Percentiles rank a stretch among this genome's conserved stretches.
Evolutionary conservation across 1,140 invertebrate genomes (phyloP).

Genomic region (Muscidifurax raptorellus): DNA sequence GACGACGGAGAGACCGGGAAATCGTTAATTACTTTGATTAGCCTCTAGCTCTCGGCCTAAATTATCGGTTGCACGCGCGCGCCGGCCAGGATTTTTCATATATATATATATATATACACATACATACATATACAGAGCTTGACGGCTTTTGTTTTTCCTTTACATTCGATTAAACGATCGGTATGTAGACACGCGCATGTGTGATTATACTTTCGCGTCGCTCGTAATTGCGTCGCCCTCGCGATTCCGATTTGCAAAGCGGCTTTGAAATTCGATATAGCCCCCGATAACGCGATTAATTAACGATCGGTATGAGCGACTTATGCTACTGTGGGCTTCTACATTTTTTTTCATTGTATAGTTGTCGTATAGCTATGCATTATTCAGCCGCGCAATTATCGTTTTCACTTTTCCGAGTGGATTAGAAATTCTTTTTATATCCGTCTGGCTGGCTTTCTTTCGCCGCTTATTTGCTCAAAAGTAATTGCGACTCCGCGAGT

Average conservation of each 20-base stretch:
- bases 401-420: constrained; percentile 29
- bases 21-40: constrained; percentile 39
- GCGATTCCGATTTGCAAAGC: too few species aligned
- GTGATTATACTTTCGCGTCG: not conserved
- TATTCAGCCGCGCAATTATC: constrained; percentile 20
- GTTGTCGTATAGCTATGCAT: not conserved
- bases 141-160: not conserved
- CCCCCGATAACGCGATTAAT: constrained; percentile 21
- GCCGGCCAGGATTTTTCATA: not conserved
- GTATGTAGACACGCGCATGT: not conserved
- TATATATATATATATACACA: not conserved
- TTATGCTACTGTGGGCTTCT: not conserved
- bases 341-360: not conserved
- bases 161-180: constrained; percentile 28
- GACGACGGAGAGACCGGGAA: constrained; percentile 10
- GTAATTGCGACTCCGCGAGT: not conserved
- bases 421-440: constrained; percentile 1
- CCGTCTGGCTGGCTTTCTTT: not conserved
- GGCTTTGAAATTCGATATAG: not conserved
- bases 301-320: not conserved
- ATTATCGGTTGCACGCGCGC: not conserved
- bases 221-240: not conserved
- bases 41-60: constrained; percentile 5
- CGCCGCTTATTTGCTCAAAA: not conserved
- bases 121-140: too few species aligned